These are phyloP conservation scores for Hybognathus amarus DNA, from an alignment of 2,797 vertebrate species.

Conservation along the genomic window DNA sequence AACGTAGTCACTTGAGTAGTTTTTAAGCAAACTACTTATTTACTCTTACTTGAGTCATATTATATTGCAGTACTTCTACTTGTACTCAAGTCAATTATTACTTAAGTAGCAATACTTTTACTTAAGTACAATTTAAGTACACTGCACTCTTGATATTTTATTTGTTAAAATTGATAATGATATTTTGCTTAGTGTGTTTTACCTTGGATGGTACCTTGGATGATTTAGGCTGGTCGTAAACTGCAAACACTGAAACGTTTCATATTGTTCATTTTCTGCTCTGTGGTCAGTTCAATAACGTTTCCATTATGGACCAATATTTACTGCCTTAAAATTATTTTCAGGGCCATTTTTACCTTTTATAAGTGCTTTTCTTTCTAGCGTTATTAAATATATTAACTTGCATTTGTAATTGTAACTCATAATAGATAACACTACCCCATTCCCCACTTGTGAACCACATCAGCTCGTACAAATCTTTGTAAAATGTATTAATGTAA, in stretches of 20 bases:
- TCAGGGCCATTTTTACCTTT: neutral
- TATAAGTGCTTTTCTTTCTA: neutral
- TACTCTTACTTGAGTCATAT: too few relatives aligned
- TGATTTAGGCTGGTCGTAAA: neutral
- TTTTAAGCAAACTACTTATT: too few relatives aligned
- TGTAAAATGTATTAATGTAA: neutral
- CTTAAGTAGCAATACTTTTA: too few relatives aligned
- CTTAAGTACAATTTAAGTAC: too few relatives aligned
- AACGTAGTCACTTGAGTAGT: too few relatives aligned
- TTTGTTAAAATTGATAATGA: neutral
- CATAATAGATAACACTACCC: neutral
- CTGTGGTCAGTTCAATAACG: neutral
- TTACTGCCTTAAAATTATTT: neutral
- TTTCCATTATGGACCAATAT: neutral
- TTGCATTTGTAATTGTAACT: neutral
- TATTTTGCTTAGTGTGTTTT: neutral
- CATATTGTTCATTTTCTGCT: neutral
- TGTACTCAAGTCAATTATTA: too few relatives aligned
- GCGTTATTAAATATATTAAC: too few relatives aligned
- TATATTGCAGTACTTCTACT: too few relatives aligned
- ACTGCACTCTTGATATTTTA: neutral
- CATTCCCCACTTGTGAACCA: neutral
- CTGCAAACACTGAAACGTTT: neutral
- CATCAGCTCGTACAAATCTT: neutral
- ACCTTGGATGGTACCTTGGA: neutral